Evolutionary conservation across 2,797 vertebrate species (phyloP).

Genomic region (Rhynchotus rufescens): DNA sequence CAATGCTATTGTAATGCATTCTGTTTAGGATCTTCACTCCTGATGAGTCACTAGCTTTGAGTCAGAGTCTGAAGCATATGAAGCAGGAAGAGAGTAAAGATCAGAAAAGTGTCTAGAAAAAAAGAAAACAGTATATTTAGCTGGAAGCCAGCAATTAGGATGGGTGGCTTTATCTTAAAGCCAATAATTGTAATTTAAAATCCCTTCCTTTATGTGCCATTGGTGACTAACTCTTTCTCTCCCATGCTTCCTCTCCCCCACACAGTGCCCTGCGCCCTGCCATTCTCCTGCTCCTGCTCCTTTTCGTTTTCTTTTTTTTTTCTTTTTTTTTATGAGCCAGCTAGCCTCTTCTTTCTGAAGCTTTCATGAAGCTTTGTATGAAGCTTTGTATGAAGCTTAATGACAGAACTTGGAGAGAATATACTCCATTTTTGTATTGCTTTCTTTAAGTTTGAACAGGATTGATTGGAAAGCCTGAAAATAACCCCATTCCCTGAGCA

Average conservation of each 20-base stretch:
- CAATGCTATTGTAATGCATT: not conserved
- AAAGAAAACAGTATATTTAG: not conserved
- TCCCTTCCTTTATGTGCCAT: not conserved
- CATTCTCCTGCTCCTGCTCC: no score
- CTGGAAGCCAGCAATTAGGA: not conserved
- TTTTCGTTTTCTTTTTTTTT: not conserved
- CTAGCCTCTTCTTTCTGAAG: not conserved
- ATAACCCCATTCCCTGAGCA: not conserved
- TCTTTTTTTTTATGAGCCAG: not conserved
- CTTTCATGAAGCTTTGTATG: no score
- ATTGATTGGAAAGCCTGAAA: not conserved
- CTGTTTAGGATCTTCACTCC: not conserved
- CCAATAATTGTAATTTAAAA: not conserved
- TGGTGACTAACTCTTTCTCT: not conserved
- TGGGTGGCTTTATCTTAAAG: not conserved
- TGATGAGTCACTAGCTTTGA: not conserved
- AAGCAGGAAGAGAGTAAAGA: not conserved
- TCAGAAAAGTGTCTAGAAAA: not conserved
- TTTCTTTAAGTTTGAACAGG: not conserved
- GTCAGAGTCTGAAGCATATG: rapidly evolving
- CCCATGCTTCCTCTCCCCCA: not conserved
- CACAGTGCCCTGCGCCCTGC: rapidly evolving
- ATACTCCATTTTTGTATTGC: not conserved
- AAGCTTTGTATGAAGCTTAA: not conserved
- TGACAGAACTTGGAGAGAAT: not conserved